Conservation (phyloP, 2,797 vertebrate genomes). For the Carduelis carduelis region DNA sequence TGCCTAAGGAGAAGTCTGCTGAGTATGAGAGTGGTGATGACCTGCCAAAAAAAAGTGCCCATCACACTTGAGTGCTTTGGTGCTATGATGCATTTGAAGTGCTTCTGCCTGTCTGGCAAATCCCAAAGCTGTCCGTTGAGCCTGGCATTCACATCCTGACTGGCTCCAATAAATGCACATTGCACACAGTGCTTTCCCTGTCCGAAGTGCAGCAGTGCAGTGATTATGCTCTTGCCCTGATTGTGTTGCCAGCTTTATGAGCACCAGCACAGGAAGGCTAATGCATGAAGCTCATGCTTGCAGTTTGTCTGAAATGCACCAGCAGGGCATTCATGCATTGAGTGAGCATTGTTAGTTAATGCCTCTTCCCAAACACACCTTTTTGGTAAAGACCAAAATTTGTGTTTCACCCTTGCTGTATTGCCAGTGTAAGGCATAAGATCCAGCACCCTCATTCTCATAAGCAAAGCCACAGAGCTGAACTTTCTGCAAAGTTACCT, state of each 20-base stretch:
- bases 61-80: background rate
- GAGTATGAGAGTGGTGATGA: background rate
- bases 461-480: background rate
- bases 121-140: background rate
- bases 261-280: rapidly evolving
- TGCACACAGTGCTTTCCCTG: background rate
- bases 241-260: rapidly evolving
- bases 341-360: background rate
- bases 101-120: background rate
- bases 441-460: background rate
- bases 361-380: background rate
- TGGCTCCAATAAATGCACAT: background rate
- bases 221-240: background rate
- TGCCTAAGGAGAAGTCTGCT: background rate
- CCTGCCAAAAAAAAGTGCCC: background rate
- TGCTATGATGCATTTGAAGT: background rate
- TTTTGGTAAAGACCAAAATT: background rate
- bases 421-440: background rate
- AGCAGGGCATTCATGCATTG: background rate
- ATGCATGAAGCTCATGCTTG: background rate
- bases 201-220: background rate
- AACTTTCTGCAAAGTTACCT: background rate
- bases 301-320: background rate
- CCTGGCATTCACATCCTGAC: background rate
- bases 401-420: background rate